Evolutionary conservation across 2,888 invertebrate genomes (phyloP), one percentile per base, ranked within the genome.

Genomic region (Orthosia gothica): DNA sequence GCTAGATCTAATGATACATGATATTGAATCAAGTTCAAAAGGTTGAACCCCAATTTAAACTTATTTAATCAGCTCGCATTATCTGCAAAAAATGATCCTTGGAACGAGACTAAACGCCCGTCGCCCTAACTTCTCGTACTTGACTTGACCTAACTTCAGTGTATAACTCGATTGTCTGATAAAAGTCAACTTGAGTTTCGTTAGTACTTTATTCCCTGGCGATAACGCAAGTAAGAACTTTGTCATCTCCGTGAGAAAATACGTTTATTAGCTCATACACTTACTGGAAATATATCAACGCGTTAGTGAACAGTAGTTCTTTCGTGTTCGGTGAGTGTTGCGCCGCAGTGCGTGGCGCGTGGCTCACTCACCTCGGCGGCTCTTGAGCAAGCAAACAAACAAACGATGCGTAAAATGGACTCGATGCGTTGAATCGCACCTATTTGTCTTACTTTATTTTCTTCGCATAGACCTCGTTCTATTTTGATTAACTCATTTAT

Each of bases 401-500:
- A 67, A 81, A 70, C 74, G 76, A 66, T 69, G 85, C 84, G 81
- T 85, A 80, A 83, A 86, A 86, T 86, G 32, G 64, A 57, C 71
- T 74, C 54, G 74, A 81, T 81, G 74, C 75, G 68, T 74, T 71
- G 63, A 83, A 79, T 83, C 72, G 69, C 68, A 69, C 75, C 58
- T 80, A 81, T 86, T 84, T 84, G 81, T 86, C 79, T 82, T 82
- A 79, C 83, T 81, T 82, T 83, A 77, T 82, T 86, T 84, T 75
- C 71, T 76, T 83, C 74, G 75, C 70, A 72, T 68, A 83, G 82
- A 81, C 72, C 80, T 81, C 84, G 83, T 88, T 89, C 85, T 90
- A 86, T 91, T 91, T 92, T 92, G 91, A 92, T 93, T 90, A 91
- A 90, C 88, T 91, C 90, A 91, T 92, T 92, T 92, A 91, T 91